Evolutionary conservation across 2,888 invertebrate genomes (phyloP).

Genomic region (Rugalucina vietnamica): DNA sequence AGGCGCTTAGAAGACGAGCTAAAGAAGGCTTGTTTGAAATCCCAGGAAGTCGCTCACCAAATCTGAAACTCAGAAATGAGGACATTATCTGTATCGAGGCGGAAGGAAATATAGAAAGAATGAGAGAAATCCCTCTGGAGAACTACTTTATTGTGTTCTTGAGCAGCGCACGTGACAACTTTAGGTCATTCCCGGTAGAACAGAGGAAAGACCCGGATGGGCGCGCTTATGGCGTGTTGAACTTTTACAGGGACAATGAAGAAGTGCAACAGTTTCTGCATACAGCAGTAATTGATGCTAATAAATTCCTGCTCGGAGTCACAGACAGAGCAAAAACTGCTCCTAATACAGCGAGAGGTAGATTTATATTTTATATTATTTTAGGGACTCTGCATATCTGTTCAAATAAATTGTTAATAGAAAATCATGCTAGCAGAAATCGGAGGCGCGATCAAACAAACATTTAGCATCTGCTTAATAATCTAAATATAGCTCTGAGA

Average conservation of each 20-base stretch:
- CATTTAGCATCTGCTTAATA: too few relatives aligned
- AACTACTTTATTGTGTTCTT: conserved; percentile 66
- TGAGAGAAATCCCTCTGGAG: conserved; percentile 61
- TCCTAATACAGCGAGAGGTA: conserved; percentile 32
- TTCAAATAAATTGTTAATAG: background rate
- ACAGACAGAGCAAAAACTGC: conserved; percentile 44
- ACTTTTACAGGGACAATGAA: conserved; percentile 57
- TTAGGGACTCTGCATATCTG: background rate
- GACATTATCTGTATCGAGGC: conserved; percentile 65
- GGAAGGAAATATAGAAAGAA: conserved; percentile 66
- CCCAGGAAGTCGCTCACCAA: conserved; percentile 64
- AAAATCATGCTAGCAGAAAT: too few relatives aligned
- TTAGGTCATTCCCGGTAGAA: conserved; percentile 66
- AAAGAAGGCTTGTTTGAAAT: conserved; percentile 68
- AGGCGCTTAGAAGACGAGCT: conserved; percentile 57
- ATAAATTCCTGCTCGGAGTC: conserved; percentile 57
- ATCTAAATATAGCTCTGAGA: too few relatives aligned
- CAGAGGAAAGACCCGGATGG: conserved; percentile 62
- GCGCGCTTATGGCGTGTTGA: conserved; percentile 60
- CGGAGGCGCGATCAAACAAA: too few relatives aligned
- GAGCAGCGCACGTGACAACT: conserved; percentile 66
- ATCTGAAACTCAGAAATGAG: conserved; percentile 59
- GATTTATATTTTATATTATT: background rate
- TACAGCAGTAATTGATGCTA: conserved; percentile 63
- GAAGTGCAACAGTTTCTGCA: conserved; percentile 61